phyloP scores from a whole-genome alignment of 2,888 invertebrate species.

The Sericinus montela region DNA sequence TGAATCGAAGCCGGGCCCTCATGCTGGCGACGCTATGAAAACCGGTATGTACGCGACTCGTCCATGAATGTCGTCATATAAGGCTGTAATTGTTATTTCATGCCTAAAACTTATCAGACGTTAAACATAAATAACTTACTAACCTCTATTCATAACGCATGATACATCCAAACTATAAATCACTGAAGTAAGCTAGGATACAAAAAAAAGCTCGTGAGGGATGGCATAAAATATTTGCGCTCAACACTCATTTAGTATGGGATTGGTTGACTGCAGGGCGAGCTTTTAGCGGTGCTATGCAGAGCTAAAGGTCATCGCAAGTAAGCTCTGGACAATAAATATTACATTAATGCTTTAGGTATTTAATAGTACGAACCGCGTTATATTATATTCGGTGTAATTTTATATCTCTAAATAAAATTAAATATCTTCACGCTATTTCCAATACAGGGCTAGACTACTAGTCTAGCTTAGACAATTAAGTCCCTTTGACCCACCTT shows the following conservation, averaged over 20 bases:
- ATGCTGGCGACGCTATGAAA: too few relatives aligned
- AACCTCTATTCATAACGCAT: background rate
- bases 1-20: too few relatives aligned
- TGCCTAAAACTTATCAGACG: too few relatives aligned
- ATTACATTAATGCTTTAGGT: background rate
- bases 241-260: slow-evolving; percentile 7
- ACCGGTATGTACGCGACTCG: too few relatives aligned
- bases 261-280: slow-evolving; percentile 1
- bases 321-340: slow-evolving; percentile 8
- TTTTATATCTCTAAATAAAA: too few relatives aligned
- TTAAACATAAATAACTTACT: too few relatives aligned
- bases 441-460: too few relatives aligned
- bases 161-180: background rate
- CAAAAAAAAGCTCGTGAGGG: background rate
- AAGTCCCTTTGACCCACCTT: too few relatives aligned
- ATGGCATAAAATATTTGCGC: background rate
- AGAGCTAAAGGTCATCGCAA: background rate
- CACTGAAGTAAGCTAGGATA: background rate
- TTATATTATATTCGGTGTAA: background rate
- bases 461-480: too few relatives aligned
- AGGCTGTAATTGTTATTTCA: too few relatives aligned
- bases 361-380: background rate
- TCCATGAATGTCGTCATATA: too few relatives aligned
- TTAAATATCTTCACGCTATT: too few relatives aligned
- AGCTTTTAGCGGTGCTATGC: slow-evolving; percentile 1